Conservation (phyloP, 2,797 vertebrate species). For the Gorsachius magnificus region DNA sequence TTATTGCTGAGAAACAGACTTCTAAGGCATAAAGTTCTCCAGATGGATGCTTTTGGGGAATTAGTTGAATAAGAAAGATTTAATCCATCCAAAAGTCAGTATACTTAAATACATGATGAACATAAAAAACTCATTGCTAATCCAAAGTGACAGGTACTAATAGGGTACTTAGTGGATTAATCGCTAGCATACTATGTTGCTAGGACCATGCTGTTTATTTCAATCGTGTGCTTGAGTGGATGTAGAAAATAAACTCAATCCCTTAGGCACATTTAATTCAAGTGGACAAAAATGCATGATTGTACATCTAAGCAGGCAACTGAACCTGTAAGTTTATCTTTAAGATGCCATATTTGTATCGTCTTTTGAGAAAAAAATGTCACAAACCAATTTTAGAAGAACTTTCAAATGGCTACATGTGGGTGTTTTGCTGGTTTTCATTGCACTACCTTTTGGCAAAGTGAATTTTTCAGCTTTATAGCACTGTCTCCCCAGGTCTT, state of each 20-base stretch:
- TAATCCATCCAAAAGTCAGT: constrained; percentile 52
- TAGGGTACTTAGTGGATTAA: constrained; percentile 64
- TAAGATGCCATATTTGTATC: background rate
- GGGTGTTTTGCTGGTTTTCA: background rate
- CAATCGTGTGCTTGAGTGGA: background rate
- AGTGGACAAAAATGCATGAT: constrained; percentile 26
- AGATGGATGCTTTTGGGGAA: constrained; percentile 54
- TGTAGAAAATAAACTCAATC: constrained; percentile 32
- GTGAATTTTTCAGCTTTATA: constrained; percentile 57
- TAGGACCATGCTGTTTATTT: constrained; percentile 59
- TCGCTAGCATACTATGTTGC: constrained; percentile 7
- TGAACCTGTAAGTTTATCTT: constrained; percentile 31
- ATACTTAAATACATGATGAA: constrained; percentile 52
- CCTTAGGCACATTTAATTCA: constrained; percentile 27
- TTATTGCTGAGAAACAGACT: constrained; percentile 54
- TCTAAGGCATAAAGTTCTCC: constrained; percentile 64
- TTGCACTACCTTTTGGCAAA: constrained; percentile 22
- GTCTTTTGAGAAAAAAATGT: background rate
- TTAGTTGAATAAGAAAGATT: constrained; percentile 62
- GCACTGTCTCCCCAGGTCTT: constrained; percentile 23
- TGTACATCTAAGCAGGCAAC: background rate
- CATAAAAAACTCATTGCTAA: constrained; percentile 61
- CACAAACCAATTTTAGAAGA: background rate
- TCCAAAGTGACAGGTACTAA: constrained; percentile 66
- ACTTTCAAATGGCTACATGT: background rate